These are phyloP conservation scores for Tanypteryx hageni DNA, from an alignment of 2,888 invertebrate genomes.

Conservation along the genomic window DNA sequence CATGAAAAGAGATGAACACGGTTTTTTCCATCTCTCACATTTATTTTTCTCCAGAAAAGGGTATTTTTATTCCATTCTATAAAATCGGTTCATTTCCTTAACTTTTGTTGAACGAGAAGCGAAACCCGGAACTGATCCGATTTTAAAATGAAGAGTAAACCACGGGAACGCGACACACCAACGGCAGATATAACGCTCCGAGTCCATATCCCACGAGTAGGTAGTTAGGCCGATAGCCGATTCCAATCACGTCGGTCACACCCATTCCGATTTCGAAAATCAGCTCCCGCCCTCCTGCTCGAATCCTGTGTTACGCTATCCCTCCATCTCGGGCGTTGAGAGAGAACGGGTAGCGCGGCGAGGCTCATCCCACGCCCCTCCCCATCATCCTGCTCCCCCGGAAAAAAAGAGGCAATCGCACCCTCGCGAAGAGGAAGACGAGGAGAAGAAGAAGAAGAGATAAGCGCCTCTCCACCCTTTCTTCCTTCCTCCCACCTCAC, in stretches of 20 bases:
- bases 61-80: too few species aligned
- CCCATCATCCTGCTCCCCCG: neutral
- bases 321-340: neutral
- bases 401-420: neutral
- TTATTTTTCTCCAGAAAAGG: too few species aligned
- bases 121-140: too few species aligned
- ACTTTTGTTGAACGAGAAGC: too few species aligned
- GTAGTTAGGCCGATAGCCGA: slow-evolving; percentile 3
- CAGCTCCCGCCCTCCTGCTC: neutral
- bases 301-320: neutral
- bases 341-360: slow-evolving; percentile 21
- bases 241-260: slow-evolving; percentile 19
- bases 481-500: neutral
- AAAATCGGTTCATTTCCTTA: too few species aligned
- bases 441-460: neutral
- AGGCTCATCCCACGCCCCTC: neutral
- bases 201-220: neutral
- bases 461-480: too few species aligned
- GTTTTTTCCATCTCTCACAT: too few species aligned
- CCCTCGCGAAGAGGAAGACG: neutral
- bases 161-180: too few species aligned
- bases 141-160: too few species aligned
- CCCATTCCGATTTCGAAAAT: neutral
- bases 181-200: too few species aligned
- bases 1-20: too few species aligned